Evolutionary conservation across 1,140 invertebrate genomes (phyloP), one percentile per base, ranked within the genome.

Genomic region (Aphidius ervi): DNA sequence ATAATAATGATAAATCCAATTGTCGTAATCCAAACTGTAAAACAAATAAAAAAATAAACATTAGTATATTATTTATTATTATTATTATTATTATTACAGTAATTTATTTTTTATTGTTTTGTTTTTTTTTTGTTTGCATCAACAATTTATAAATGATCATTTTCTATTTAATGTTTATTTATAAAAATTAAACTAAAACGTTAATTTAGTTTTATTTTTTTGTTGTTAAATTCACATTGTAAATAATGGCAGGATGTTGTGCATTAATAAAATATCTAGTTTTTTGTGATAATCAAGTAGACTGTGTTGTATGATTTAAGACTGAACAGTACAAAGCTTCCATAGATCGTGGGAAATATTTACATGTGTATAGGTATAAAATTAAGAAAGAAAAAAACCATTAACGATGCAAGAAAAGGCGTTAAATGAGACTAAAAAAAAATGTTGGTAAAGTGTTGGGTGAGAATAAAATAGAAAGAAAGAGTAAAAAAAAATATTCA

Each of bases 1-100:
- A 93, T 3, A 95, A 80, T 37, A 94, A 76, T 1, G 91, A 92
- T 40, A 94, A 80, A 73, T 94, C 92, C 72, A 94, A 69, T 70
- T 94, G 91, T 9, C 93, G 82, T 2, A 94, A 80, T 63, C 88
- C 88, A 66, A 89, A 91, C 91, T 93, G 82, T 10, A 2, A 5
- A 16, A 16, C 16, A 54, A 86, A 66, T 52, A n/a, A 45, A 16
- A 55, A 63, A 62, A 45, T 9, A 48, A 48, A 9, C 6, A 31
- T 31, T 31, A 31, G 1, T 1, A 3, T 48, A 48, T n/a, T 23
- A 16, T 45, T 43, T 41, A 56, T 42, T 41, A 10, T 41, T 43
- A 41, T 48, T 16, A 10, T 46, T 43, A n/a, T 43, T 7, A 7
- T 31, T 31, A 31, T 31, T 3, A 31, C 23, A 31, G 23, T 31